phyloP scores from a whole-genome alignment of 2,113 vertebrate species.

The Amia ocellicauda region DNA sequence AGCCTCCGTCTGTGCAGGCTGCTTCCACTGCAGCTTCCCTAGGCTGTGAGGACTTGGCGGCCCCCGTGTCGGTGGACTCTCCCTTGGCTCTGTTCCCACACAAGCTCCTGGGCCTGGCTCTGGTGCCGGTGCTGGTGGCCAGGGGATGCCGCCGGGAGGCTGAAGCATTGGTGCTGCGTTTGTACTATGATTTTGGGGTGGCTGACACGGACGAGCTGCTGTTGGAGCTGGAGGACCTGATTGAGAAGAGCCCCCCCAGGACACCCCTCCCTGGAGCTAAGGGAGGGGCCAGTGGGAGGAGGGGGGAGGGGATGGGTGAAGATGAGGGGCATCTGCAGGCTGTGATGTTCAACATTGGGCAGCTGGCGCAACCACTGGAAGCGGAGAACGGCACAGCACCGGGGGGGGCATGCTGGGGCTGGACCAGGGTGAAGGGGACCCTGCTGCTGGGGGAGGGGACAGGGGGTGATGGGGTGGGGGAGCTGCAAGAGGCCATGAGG shows the following conservation, averaged over 20 bases:
- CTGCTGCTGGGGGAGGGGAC: conserved; percentile 38
- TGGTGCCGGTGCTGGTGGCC: conserved; percentile 66
- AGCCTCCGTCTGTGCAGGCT: too few species aligned
- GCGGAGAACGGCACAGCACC: neutral
- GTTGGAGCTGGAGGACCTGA: conserved; percentile 50
- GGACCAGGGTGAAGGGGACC: conserved; percentile 51
- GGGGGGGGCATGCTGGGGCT: conserved; percentile 43
- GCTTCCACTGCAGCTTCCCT: conserved; percentile 21
- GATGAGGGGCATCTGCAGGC: conserved; percentile 49
- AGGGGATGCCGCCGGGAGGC: conserved; percentile 62
- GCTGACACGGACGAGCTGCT: conserved; percentile 56
- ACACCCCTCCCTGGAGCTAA: conserved; percentile 2
- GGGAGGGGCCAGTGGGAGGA: conserved; percentile 10
- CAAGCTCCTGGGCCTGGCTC: conserved; percentile 64
- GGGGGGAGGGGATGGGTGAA: too few species aligned
- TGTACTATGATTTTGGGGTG: conserved; percentile 57
- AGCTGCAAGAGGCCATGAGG: conserved; percentile 41
- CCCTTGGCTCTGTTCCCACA: conserved; percentile 49
- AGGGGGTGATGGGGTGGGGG: neutral
- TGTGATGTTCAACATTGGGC: conserved; percentile 67
- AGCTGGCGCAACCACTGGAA: conserved; percentile 34
- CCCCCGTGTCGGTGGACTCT: conserved; percentile 52
- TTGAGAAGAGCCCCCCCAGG: conserved; percentile 32
- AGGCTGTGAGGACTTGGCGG: conserved; percentile 62
- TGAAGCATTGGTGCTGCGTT: conserved; percentile 40